Evolutionary conservation across 2,888 invertebrate species (phyloP).

Genomic region (Pyrgus malvae): DNA sequence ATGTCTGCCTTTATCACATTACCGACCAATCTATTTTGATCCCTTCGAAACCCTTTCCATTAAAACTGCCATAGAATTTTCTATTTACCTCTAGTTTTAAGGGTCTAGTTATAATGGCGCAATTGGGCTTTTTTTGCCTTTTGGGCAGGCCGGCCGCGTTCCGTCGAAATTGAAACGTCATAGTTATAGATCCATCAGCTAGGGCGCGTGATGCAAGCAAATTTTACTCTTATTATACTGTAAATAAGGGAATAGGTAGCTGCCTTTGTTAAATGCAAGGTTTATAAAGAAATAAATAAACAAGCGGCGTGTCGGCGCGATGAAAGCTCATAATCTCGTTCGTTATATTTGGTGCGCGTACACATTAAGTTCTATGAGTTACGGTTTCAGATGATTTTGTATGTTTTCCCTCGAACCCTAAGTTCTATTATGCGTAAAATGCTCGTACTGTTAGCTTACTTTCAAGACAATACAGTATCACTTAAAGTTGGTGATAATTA

Average conservation of each 20-base stretch:
- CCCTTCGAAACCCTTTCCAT: conserved; percentile 31
- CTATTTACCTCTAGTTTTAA: conserved; percentile 27
- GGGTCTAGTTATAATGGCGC: conserved; percentile 45
- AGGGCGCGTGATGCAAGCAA: background rate
- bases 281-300: conserved; percentile 55
- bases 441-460: too few species aligned
- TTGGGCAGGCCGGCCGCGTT: conserved; percentile 43
- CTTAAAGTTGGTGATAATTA: too few species aligned
- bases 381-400: background rate
- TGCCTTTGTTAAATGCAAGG: conserved; percentile 2
- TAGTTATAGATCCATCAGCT: conserved; percentile 37
- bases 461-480: too few species aligned
- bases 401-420: too few species aligned
- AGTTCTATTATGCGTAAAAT: too few species aligned
- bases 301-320: conserved; percentile 48
- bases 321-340: conserved; percentile 68
- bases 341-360: conserved; percentile 58
- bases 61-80: conserved; percentile 19
- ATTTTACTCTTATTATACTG: background rate
- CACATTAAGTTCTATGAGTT: conserved; percentile 38
- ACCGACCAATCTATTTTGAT: conserved; percentile 44
- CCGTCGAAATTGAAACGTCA: conserved; percentile 69
- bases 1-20: conserved; percentile 53
- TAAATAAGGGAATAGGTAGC: background rate
- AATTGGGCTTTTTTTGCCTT: conserved; percentile 43